Evolutionary conservation across 2,113 vertebrate species (phyloP).

Genomic region (Pangasianodon gigas): DNA sequence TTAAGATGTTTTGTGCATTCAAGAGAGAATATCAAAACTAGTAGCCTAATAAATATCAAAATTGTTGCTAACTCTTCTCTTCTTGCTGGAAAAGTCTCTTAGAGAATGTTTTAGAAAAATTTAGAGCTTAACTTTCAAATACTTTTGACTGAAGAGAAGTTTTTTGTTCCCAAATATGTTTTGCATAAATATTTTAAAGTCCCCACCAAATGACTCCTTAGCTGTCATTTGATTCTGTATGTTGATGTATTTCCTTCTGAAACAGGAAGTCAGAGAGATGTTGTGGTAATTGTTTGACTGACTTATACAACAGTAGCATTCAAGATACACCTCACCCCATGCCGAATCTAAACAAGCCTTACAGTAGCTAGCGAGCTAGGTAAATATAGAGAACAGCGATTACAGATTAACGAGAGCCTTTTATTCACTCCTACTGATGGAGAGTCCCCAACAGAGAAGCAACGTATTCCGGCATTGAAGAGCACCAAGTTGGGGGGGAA

Average conservation of each 20-base stretch:
- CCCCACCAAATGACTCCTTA: not conserved
- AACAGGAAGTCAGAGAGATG: not conserved
- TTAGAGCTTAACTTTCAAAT: not conserved
- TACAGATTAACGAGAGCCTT: not conserved
- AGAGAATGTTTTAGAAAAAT: not conserved
- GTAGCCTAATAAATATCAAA: not conserved
- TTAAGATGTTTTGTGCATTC: not conserved
- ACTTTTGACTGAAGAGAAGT: not conserved
- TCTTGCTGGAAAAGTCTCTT: not conserved
- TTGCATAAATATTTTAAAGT: not conserved
- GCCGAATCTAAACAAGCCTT: too few species aligned
- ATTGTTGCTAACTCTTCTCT: not conserved
- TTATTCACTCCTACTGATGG: not conserved
- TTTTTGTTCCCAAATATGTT: not conserved
- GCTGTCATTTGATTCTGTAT: not conserved
- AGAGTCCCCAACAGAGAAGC: not conserved
- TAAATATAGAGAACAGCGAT: too few species aligned
- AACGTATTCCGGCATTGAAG: not conserved
- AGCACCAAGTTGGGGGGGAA: too few species aligned
- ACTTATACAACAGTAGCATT: not conserved
- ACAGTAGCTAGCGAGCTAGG: not conserved
- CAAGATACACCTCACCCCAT: too few species aligned
- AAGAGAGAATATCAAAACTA: not conserved
- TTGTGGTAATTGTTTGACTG: not conserved
- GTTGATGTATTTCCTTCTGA: not conserved